phyloP scores from a whole-genome alignment of 2,888 invertebrate genomes.

The Scaptodrosophila latifasciaeformis region DNA sequence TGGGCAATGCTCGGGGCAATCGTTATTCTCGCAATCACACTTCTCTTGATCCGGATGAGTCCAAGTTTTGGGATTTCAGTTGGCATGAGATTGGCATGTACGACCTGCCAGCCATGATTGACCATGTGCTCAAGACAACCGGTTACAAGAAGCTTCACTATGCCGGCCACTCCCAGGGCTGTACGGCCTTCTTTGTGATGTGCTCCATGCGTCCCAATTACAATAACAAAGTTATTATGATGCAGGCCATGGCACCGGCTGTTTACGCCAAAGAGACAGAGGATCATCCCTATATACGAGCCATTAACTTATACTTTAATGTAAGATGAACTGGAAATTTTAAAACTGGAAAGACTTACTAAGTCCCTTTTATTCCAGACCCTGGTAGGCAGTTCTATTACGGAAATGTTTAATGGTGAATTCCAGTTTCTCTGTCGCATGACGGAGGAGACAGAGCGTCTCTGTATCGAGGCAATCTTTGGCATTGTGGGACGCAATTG shows the following conservation, averaged over 20 bases:
- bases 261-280: conserved; percentile 77
- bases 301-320: conserved; percentile 71
- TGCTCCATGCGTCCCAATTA: conserved; percentile 80
- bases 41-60: conserved; percentile 67
- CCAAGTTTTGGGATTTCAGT: conserved; percentile 82
- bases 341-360: no score
- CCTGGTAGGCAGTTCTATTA: conserved; percentile 70
- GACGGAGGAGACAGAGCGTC: conserved; percentile 71
- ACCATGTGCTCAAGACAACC: conserved; percentile 78
- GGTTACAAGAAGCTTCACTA: conserved; percentile 77
- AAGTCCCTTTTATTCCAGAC: conserved; percentile 50
- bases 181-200: conserved; percentile 83
- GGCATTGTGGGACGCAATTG: conserved; percentile 72
- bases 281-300: conserved; percentile 71
- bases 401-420: conserved; percentile 71
- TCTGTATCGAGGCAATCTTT: conserved; percentile 73
- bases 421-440: conserved; percentile 71
- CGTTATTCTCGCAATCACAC: conserved; percentile 73
- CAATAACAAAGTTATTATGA: conserved; percentile 80
- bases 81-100: conserved; percentile 90
- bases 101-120: conserved; percentile 90
- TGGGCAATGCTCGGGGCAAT: conserved; percentile 74
- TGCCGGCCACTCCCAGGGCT: conserved; percentile 82
- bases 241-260: conserved; percentile 83
- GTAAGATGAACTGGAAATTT: no score